A percentile compares a stretch with the other conserved stretches of the same genome.
Evolutionary conservation across 1,140 invertebrate genomes (phyloP).

Genomic region (Aporrectodea caliginosa): DNA sequence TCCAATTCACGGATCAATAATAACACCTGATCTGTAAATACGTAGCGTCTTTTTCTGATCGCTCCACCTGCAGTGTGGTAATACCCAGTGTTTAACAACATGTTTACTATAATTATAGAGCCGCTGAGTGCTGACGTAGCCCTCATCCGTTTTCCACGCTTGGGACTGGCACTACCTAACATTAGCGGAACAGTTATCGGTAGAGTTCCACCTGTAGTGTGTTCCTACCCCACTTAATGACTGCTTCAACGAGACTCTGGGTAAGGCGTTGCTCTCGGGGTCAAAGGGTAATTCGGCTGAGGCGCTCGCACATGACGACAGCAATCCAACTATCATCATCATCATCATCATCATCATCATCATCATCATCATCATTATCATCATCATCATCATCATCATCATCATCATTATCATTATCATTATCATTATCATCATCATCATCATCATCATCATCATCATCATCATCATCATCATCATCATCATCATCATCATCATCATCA

Average conservation of each 20-base stretch:
- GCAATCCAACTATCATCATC: neutral
- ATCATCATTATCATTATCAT: neutral
- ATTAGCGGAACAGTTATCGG: neutral
- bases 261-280: too few species aligned
- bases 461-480: slow-evolving; percentile 3
- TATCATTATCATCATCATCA: neutral
- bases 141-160: neutral
- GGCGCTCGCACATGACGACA: neutral
- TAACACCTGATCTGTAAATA: too few species aligned
- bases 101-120: too few species aligned
- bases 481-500: slow-evolving; percentile 2
- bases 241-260: too few species aligned
- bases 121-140: too few species aligned
- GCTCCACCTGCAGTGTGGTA: too few species aligned
- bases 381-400: slow-evolving; percentile 2
- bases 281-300: neutral
- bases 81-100: too few species aligned
- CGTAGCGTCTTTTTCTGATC: too few species aligned
- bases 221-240: too few species aligned
- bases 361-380: slow-evolving; percentile 1
- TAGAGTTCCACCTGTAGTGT: too few species aligned
- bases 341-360: slow-evolving; percentile 3
- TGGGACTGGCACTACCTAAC: neutral
- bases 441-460: slow-evolving; percentile 2
- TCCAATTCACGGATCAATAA: too few species aligned